Evolutionary conservation across 2,888 invertebrate species (phyloP).

Genomic region (Strigamia crassipes): DNA sequence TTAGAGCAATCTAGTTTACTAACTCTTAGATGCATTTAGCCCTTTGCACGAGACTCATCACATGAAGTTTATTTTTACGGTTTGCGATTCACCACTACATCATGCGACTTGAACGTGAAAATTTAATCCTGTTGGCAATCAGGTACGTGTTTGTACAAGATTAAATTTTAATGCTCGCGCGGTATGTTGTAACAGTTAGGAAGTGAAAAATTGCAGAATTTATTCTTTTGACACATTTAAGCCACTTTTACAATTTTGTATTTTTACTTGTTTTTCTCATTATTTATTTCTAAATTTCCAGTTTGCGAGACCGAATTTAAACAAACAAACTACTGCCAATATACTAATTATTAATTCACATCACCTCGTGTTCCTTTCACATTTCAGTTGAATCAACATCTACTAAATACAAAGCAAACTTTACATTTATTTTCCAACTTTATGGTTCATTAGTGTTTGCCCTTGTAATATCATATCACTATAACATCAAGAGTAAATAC

Average conservation of each 20-base stretch:
- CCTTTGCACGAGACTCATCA: not conserved
- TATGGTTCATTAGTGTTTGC: not conserved
- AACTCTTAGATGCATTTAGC: not conserved
- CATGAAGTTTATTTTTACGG: not conserved
- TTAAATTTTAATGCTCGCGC: slow-evolving; percentile 33
- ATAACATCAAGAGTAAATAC: too few species aligned
- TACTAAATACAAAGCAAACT: not conserved
- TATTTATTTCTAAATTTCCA: not conserved
- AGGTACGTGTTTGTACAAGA: slow-evolving; percentile 38
- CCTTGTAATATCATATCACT: not conserved
- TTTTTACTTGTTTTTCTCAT: slow-evolving; percentile 14
- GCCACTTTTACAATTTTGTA: not conserved
- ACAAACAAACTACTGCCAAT: not conserved
- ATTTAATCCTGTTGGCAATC: slow-evolving; percentile 34
- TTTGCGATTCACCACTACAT: not conserved
- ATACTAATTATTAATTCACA: not conserved
- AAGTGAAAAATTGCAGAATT: slow-evolving; percentile 2
- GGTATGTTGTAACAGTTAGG: not conserved
- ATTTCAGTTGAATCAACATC: not conserved
- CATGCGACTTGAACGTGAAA: slow-evolving; percentile 18
- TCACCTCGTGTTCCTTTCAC: not conserved
- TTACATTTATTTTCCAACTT: not conserved
- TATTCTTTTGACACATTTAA: slow-evolving; percentile 17
- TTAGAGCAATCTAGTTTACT: too few species aligned
- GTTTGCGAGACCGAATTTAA: not conserved